These are phyloP conservation scores for Esox masquinongy DNA, from an alignment of 2,797 vertebrate genomes.

Conservation along the genomic window DNA sequence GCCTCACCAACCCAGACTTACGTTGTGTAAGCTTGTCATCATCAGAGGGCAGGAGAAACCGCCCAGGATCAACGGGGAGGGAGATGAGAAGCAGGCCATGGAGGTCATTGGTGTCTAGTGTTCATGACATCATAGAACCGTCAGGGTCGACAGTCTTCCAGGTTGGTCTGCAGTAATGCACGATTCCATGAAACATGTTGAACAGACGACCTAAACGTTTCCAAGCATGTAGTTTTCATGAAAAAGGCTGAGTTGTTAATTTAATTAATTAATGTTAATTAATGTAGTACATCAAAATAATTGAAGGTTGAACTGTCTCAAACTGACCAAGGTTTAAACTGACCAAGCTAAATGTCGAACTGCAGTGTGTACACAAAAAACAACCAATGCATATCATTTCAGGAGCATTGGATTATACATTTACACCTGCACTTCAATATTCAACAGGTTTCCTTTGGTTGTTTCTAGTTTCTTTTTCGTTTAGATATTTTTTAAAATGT, in stretches of 20 bases:
- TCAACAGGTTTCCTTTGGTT: slow-evolving; percentile 2
- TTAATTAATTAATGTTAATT: too few relatives aligned
- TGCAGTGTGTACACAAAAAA: not conserved
- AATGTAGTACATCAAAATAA: too few relatives aligned
- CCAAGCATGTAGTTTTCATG: too few relatives aligned
- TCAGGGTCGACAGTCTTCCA: not conserved
- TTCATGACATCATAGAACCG: not conserved
- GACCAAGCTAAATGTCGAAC: not conserved
- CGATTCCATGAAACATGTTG: too few relatives aligned
- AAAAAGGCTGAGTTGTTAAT: too few relatives aligned
- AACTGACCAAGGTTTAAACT: not conserved
- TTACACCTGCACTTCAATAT: slow-evolving; percentile 10
- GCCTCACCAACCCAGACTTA: slow-evolving; percentile 68
- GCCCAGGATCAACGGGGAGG: not conserved
- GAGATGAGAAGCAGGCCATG: slow-evolving; percentile 45
- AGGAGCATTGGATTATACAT: not conserved
- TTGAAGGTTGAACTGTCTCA: too few relatives aligned
- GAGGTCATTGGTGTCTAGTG: slow-evolving; percentile 37
- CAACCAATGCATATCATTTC: not conserved
- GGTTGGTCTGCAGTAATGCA: too few relatives aligned
- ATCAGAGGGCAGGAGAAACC: slow-evolving; percentile 24
- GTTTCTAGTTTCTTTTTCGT: not conserved
- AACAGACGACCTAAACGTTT: too few relatives aligned
- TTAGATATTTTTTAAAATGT: not conserved
- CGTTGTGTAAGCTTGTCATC: slow-evolving; percentile 50